Conservation (phyloP, 1,140 invertebrate species). For the Sinella curviseta region DNA sequence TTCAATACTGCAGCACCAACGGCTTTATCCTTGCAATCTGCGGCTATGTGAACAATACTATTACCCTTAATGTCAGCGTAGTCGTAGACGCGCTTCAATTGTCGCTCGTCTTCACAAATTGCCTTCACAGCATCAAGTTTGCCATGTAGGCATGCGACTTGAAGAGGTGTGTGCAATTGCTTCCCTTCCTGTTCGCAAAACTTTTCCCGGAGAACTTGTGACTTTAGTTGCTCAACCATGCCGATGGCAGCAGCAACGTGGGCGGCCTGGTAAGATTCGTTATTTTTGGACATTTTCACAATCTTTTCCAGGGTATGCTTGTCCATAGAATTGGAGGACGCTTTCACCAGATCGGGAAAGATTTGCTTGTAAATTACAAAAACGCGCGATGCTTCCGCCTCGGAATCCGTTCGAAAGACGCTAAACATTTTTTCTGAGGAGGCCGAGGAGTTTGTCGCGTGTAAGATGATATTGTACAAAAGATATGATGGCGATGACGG, state of each 20-base stretch:
- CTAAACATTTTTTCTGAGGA: constrained; percentile 36
- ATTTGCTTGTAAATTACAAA: constrained; percentile 33
- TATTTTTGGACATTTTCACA: not conserved
- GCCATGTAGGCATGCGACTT: constrained; percentile 32
- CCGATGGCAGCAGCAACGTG: not conserved
- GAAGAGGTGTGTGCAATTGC: constrained; percentile 35
- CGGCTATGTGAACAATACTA: constrained; percentile 3
- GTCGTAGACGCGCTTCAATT: not conserved
- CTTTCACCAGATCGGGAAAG: constrained; percentile 19
- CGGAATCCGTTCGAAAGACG: constrained; percentile 10
- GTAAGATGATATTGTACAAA: constrained; percentile 37
- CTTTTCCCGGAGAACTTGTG: not conserved
- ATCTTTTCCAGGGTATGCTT: constrained; percentile 9
- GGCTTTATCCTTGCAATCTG: not conserved
- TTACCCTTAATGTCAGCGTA: not conserved
- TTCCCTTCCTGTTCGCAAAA: constrained; percentile 35
- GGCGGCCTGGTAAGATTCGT: not conserved
- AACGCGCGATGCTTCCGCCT: constrained; percentile 20
- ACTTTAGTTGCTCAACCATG: constrained; percentile 2
- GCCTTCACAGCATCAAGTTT: constrained; percentile 9
- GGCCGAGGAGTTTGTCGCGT: constrained; percentile 22
- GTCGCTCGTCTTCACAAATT: not conserved
- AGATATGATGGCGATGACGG: not conserved
- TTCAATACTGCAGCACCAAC: not conserved
- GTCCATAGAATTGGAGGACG: constrained; percentile 23